Conservation (phyloP, 2,888 invertebrate species). For the Smittia aterrima region DNA sequence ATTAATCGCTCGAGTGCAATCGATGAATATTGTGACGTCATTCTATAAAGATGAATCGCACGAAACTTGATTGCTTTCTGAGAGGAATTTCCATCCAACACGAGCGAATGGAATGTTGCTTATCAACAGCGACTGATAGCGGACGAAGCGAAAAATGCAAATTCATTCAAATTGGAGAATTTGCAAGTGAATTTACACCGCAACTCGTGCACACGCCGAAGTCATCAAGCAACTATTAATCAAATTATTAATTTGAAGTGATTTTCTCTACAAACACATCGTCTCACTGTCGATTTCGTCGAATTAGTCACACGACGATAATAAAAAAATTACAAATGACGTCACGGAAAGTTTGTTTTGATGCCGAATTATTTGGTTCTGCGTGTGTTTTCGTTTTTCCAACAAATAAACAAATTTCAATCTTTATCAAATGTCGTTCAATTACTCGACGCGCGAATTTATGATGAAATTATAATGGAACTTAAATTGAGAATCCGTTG, state of each 20-base stretch:
- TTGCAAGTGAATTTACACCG: background rate
- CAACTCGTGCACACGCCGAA: conserved; percentile 5
- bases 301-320: background rate
- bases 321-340: background rate
- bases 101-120: too few species aligned
- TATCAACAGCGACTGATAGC: too few species aligned
- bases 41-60: background rate
- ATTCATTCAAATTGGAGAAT: background rate
- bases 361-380: too few species aligned
- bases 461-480: background rate
- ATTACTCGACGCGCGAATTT: background rate
- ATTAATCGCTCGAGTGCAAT: too few species aligned
- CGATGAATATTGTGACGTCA: background rate
- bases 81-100: too few species aligned
- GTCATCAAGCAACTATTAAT: background rate
- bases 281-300: background rate
- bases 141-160: background rate
- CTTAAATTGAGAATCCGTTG: background rate
- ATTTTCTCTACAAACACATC: background rate
- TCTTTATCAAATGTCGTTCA: background rate
- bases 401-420: background rate
- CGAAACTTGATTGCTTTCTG: too few species aligned
- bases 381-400: too few species aligned
- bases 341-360: background rate
- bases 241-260: background rate